Base-by-base conservation (phyloP, 37 sponge, comb jelly and placozoan genomes). In the Eunapius fragilis region DNA sequence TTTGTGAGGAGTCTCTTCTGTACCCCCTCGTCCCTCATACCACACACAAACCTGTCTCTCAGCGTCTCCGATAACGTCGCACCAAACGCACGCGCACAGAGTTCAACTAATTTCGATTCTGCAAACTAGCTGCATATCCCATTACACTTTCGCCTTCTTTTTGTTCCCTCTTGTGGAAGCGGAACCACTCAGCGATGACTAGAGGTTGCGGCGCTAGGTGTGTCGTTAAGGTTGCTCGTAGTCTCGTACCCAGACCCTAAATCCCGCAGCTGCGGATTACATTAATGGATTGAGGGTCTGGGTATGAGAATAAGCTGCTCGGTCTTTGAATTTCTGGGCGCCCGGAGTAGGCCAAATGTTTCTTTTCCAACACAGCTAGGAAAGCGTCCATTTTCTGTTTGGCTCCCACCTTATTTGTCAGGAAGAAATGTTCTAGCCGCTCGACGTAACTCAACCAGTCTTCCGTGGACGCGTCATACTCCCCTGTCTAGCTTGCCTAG, bases 41-140 rank as follows among this genome's bases (percentile, higher is more conserved):
- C 74, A 73, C 74, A 73, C 13, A 73, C 74, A 34, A 73, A 23
- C 1, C 74, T 73, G 31, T 85, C 86, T 19, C 86, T n/a, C 71
- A 85, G 49, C 25, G 77, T 31, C 24, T 84, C 77, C 35, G 3
- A 22, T 70, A 84, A 28, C n/a, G 35, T 25, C 5, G 2, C 48
- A 10, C 86, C 86, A 58, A 78, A 85, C n/a, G n/a, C n/a, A n/a
- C n/a, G n/a, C 3, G 27, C 32, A 85, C 86, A 85, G 17, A 25
- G 45, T 30, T 77, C 79, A n/a, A 79, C 86, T 31, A 85, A 7
- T 37, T n/a, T n/a, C n/a, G n/a, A n/a, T 78, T 77, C 37, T 79
- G 27, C 10, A 85, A 37, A 45, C 69, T 79, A 76, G 86, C 86
- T 69, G 68, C 34, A 38, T 85, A 87, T 9, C 69, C 75, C 23